A percentile compares a stretch with the other conserved stretches of the same genome.
phyloP scores from a whole-genome alignment of 1,140 invertebrate genomes.

The Homalodisca vitripennis region DNA sequence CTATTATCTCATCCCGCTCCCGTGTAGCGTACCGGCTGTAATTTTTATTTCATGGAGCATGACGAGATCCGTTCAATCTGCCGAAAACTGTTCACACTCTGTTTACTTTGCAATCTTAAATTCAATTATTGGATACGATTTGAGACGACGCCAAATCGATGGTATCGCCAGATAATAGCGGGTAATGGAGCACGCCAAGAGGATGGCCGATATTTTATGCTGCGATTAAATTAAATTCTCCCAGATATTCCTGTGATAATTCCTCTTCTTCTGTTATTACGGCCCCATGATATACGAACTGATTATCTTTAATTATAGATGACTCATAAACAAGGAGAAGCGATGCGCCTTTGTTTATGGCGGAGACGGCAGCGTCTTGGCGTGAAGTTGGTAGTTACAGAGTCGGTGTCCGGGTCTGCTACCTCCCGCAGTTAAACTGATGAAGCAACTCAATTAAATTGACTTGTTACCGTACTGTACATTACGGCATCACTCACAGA shows the following conservation, averaged over 20 bases:
- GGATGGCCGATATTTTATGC: background rate
- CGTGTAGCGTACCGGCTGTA: too few species aligned
- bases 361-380: too few species aligned
- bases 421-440: too few species aligned
- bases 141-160: background rate
- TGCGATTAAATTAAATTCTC: conserved; percentile 11
- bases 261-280: background rate
- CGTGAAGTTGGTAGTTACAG: too few species aligned
- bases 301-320: conserved; percentile 11
- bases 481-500: too few species aligned
- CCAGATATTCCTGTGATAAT: background rate
- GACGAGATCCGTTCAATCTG: too few species aligned
- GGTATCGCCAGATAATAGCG: background rate
- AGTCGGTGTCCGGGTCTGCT: too few species aligned
- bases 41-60: too few species aligned
- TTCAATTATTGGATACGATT: conserved; percentile 1
- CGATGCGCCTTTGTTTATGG: background rate
- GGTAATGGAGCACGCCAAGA: background rate
- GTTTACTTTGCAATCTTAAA: conserved; percentile 13
- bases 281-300: conserved; percentile 3
- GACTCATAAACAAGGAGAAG: too few species aligned
- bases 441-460: too few species aligned
- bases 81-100: background rate
- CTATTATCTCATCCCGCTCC: too few species aligned
- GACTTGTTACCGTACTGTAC: too few species aligned